phyloP scores from a whole-genome alignment of 2,113 vertebrate species.

The Ibidorhyncha struthersii region DNA sequence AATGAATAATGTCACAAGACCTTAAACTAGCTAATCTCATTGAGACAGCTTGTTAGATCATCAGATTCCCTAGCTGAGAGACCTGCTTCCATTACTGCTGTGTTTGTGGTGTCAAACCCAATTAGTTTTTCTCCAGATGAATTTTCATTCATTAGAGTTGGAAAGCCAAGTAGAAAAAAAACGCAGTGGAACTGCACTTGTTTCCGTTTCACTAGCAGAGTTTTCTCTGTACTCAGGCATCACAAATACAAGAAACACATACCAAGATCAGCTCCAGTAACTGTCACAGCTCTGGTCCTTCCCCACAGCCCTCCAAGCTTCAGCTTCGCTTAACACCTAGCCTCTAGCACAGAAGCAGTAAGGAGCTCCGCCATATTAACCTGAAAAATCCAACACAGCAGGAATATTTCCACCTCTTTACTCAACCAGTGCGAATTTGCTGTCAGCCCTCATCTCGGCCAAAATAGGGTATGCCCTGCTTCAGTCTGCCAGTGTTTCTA shows the following conservation, averaged over 20 bases:
- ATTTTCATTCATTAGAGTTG: constrained; percentile 29
- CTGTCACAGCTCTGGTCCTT: not conserved
- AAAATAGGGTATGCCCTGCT: not conserved
- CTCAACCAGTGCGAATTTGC: not conserved
- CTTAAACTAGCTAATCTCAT: constrained; percentile 58
- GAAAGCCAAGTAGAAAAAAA: not conserved
- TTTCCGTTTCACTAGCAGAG: not conserved
- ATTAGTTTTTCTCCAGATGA: constrained; percentile 13
- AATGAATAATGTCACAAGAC: constrained; percentile 60
- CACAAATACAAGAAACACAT: not conserved
- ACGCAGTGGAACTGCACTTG: not conserved
- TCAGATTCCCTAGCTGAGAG: constrained; percentile 47
- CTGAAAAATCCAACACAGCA: not conserved
- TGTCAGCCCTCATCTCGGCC: not conserved
- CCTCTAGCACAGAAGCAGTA: not conserved
- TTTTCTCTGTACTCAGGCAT: not conserved
- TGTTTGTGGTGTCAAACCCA: constrained; percentile 29
- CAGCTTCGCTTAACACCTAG: not conserved
- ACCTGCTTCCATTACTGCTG: constrained; percentile 38
- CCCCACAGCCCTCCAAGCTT: not conserved
- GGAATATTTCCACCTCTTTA: not conserved
- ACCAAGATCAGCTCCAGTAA: not conserved
- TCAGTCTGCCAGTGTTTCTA: not conserved
- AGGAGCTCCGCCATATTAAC: not conserved
- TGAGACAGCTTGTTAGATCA: constrained; percentile 51